Evolutionary conservation across 1,140 invertebrate genomes (phyloP).

Genomic region (Aradophagus sp.): DNA sequence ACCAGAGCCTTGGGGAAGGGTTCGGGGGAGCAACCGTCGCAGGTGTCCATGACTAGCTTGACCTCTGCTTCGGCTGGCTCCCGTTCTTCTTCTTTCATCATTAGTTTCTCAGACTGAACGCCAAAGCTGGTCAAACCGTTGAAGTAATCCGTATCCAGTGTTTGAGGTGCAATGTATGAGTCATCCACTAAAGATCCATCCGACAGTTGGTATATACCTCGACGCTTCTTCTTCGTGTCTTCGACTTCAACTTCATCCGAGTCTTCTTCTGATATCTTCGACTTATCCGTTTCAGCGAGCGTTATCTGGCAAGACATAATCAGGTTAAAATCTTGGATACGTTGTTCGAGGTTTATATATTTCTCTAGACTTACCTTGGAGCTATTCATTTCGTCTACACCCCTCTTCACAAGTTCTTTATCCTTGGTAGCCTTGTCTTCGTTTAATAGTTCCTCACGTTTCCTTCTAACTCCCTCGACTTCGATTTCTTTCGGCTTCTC

Average conservation of each 20-base stretch:
- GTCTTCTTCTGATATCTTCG: no score
- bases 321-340: not conserved
- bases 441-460: no score
- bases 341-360: no score
- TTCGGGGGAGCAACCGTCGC: constrained; percentile 82
- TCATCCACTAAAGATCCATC: constrained; percentile 82
- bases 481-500: no score
- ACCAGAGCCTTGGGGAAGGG: constrained; percentile 85
- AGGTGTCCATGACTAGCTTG: constrained; percentile 83
- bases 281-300: not conserved
- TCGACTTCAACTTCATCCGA: constrained; percentile 1
- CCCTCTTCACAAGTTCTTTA: no score
- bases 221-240: constrained; percentile 76
- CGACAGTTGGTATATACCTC: constrained; percentile 78
- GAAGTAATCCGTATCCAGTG: constrained; percentile 67
- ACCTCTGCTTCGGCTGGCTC: constrained; percentile 89
- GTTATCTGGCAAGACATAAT: constrained; percentile 7
- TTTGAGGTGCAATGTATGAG: constrained; percentile 70
- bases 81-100: constrained; percentile 78
- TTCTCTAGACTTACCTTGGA: no score
- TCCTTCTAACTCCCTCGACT: no score
- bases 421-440: no score
- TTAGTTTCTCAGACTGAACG: constrained; percentile 63
- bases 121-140: constrained; percentile 82
- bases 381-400: no score